Conservation (phyloP, 2,797 vertebrate species). For the Melanogrammus aeglefinus region DNA sequence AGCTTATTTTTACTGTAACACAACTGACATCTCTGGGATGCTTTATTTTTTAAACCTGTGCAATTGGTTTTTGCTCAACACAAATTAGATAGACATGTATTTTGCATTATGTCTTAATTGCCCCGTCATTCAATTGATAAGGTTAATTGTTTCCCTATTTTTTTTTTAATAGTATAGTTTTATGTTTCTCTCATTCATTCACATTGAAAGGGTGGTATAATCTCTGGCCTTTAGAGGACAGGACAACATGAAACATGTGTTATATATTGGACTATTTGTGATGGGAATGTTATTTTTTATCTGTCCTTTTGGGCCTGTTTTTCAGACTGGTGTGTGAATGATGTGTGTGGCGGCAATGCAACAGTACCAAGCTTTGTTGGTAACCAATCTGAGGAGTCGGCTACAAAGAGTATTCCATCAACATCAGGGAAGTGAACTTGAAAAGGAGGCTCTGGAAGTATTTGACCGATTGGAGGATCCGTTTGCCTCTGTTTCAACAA, state of each 20-base stretch:
- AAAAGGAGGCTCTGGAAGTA: slow-evolving; percentile 29
- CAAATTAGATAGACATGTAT: too few species aligned
- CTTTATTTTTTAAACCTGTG: too few species aligned
- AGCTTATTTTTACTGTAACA: too few species aligned
- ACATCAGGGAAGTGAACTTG: slow-evolving; percentile 33
- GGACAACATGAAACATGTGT: background rate
- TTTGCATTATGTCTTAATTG: background rate
- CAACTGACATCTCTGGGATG: too few species aligned
- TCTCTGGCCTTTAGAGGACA: background rate
- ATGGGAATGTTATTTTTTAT: background rate
- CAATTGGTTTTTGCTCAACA: too few species aligned
- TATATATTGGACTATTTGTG: slow-evolving; percentile 7
- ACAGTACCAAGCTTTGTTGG: slow-evolving; percentile 34
- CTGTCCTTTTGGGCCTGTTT: slow-evolving; percentile 12
- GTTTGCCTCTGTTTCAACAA: slow-evolving; percentile 37
- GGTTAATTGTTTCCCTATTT: background rate
- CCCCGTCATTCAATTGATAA: background rate
- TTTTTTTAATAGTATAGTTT: background rate
- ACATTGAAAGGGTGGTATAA: background rate
- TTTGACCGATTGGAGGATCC: slow-evolving; percentile 42
- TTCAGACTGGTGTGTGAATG: slow-evolving; percentile 38
- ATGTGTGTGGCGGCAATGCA: slow-evolving; percentile 30
- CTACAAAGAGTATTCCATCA: slow-evolving; percentile 35
- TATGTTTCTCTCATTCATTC: background rate
- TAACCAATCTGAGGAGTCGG: slow-evolving; percentile 31